phyloP scores from a whole-genome alignment of 2,113 vertebrate genomes.

The Xenopus borealis region DNA sequence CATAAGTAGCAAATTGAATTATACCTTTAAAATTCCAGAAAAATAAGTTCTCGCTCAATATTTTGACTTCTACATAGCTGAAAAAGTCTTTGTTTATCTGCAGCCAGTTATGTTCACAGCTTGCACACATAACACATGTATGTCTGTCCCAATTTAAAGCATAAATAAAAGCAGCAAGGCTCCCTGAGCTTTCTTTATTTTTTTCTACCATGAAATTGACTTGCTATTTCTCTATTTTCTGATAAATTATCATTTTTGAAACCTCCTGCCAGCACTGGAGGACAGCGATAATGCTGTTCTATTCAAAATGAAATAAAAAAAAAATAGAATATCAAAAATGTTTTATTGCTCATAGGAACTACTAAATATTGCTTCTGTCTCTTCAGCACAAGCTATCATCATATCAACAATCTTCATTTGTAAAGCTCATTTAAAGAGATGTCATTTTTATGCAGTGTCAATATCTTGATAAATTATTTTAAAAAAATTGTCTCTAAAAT shows the following conservation, averaged over 20 bases:
- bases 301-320: too few species aligned
- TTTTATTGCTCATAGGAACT: too few species aligned
- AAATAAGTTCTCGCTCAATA: neutral
- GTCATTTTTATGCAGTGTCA: too few species aligned
- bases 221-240: slow-evolving; percentile 20
- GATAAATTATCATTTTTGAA: slow-evolving; percentile 21
- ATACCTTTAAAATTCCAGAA: neutral
- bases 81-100: neutral
- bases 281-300: neutral
- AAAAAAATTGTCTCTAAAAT: too few species aligned
- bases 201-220: slow-evolving; percentile 20
- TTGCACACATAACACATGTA: neutral
- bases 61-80: neutral
- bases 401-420: too few species aligned
- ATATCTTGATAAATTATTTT: too few species aligned
- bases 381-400: too few species aligned
- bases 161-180: slow-evolving; percentile 26
- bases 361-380: too few species aligned
- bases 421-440: too few species aligned
- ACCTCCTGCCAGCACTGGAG: slow-evolving; percentile 18
- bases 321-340: too few species aligned
- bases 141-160: slow-evolving; percentile 41
- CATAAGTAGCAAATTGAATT: neutral
- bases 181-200: neutral
- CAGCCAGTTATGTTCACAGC: neutral